Conservation (phyloP, 2,888 invertebrate genomes). For the Eupelmus urozonus region DNA sequence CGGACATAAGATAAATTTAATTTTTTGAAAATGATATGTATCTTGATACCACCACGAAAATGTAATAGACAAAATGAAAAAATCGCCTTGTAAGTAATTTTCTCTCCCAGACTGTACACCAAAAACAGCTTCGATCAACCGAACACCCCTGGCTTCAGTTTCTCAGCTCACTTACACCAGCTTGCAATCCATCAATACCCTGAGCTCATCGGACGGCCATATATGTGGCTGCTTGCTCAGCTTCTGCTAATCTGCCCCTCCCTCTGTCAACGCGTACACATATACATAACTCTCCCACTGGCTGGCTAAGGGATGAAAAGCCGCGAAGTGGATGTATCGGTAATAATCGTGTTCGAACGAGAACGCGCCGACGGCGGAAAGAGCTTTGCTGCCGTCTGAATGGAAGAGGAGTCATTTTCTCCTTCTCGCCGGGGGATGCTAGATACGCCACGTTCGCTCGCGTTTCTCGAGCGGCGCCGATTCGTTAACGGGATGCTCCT, state of each 20-base stretch:
- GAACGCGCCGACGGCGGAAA: constrained; percentile 57
- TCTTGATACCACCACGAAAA: too few species aligned
- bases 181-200: constrained; percentile 7
- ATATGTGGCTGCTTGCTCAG: constrained; percentile 28
- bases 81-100: too few species aligned
- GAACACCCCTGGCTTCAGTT: too few species aligned
- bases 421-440: constrained; percentile 67
- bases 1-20: too few species aligned
- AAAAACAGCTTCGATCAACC: too few species aligned
- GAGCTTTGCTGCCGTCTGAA: too few species aligned
- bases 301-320: constrained; percentile 70
- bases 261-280: constrained; percentile 44
- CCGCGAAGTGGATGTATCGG: constrained; percentile 73
- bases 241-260: constrained; percentile 46
- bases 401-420: constrained; percentile 54
- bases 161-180: background rate
- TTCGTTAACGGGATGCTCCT: constrained; percentile 74
- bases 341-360: constrained; percentile 60
- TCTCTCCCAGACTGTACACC: too few species aligned
- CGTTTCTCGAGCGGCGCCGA: constrained; percentile 65
- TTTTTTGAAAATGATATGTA: too few species aligned
- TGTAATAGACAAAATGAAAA: too few species aligned
- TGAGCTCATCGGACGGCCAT: constrained; percentile 32
- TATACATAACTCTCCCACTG: too few species aligned
- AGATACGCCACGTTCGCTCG: constrained; percentile 75